Evolutionary conservation across 2,797 vertebrate genomes (phyloP).

Genomic region (Cossypha niveicapilla): DNA sequence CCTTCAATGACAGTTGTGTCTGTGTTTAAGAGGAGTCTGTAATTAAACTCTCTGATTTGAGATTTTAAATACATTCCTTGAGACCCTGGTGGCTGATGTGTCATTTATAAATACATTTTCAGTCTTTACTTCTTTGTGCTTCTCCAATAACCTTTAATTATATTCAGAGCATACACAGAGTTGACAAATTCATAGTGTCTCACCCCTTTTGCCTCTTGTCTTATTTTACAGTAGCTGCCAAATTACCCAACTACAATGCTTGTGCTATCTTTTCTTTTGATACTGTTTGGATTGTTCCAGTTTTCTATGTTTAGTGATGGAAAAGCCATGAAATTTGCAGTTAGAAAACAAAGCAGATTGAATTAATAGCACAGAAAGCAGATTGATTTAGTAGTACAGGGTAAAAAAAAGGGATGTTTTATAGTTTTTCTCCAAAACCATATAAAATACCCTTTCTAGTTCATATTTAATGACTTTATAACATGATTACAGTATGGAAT

Average conservation of each 20-base stretch:
- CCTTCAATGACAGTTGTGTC: background rate
- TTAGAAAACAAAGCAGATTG: background rate
- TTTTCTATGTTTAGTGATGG: background rate
- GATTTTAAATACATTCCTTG: background rate
- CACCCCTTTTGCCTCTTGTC: background rate
- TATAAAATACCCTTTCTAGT: background rate
- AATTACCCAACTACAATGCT: background rate
- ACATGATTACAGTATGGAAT: background rate
- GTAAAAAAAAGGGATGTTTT: background rate
- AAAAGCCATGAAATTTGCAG: background rate
- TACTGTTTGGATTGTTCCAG: background rate
- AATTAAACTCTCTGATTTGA: conserved; percentile 33
- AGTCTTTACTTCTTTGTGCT: background rate
- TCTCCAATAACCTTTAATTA: background rate
- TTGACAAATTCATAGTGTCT: background rate
- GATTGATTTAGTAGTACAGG: background rate
- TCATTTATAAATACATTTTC: background rate
- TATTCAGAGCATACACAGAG: background rate
- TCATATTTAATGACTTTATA: background rate
- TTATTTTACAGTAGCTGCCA: background rate
- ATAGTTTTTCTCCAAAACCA: background rate
- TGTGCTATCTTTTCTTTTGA: background rate
- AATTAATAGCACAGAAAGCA: background rate
- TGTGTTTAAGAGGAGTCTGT: background rate
- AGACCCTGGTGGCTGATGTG: background rate